phyloP scores from a whole-genome alignment of 2,797 vertebrate genomes.

The Lithobates pipiens region DNA sequence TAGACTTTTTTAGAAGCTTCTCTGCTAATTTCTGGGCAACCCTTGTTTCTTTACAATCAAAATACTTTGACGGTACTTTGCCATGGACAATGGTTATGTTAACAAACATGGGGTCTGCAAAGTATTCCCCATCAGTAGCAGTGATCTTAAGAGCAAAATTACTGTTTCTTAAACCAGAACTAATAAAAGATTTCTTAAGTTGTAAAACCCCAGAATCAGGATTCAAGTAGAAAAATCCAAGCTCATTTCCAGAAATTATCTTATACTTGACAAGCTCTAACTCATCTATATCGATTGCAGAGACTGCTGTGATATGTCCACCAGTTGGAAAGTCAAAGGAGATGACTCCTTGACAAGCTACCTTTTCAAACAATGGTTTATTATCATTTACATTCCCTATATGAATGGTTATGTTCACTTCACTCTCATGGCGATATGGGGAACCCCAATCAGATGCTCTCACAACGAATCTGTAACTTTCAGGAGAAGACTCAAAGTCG shows the following conservation, averaged over 20 bases:
- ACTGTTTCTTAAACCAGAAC: conserved; percentile 82
- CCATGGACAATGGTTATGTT: conserved; percentile 91
- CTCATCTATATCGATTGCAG: conserved; percentile 95
- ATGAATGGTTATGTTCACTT: conserved; percentile 92
- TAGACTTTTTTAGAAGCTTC: conserved; percentile 94
- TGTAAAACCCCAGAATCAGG: conserved; percentile 93
- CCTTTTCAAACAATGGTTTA: conserved; percentile 93
- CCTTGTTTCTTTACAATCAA: conserved; percentile 92
- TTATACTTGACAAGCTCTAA: conserved; percentile 95
- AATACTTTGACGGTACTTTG: conserved; percentile 85
- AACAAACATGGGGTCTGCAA: conserved; percentile 93
- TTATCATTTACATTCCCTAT: conserved; percentile 95
- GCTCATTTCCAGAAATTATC: conserved; percentile 93
- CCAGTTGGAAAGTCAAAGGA: conserved; percentile 88
- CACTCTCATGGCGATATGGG: conserved; percentile 93
- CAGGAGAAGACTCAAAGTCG: conserved; percentile 93
- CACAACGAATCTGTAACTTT: conserved; percentile 89
- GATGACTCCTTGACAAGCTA: conserved; percentile 91
- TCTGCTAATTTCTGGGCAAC: conserved; percentile 95
- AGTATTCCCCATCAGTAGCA: conserved; percentile 94
- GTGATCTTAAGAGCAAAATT: conserved; percentile 91
- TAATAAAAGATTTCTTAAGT: conserved; percentile 83
- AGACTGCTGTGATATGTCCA: conserved; percentile 92
- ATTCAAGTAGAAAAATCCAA: conserved; percentile 91
- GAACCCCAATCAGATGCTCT: conserved; percentile 98